Evolutionary conservation across 53 echinoderm and acorn worm genomes (phyloP).

Genomic region (Actinopyga echinites): DNA sequence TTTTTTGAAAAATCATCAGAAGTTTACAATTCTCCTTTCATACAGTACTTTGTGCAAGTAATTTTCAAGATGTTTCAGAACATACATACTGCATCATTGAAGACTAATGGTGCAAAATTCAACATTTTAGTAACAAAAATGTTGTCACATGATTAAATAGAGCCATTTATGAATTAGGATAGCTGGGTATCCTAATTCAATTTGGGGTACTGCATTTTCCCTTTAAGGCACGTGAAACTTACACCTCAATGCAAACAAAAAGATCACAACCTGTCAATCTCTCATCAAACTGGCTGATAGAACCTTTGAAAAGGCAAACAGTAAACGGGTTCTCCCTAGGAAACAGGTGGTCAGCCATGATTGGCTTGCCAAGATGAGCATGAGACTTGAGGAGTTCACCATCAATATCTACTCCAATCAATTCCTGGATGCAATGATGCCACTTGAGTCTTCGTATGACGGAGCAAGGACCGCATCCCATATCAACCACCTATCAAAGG

Average conservation of each 20-base stretch:
- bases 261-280: conserved; percentile 72
- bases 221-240: conserved; percentile 44
- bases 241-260: conserved; percentile 89
- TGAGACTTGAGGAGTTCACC: conserved; percentile 37
- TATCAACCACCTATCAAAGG: conserved; percentile 78
- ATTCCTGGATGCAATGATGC: conserved; percentile 60
- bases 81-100: too few species aligned
- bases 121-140: too few species aligned
- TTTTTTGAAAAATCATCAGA: too few species aligned
- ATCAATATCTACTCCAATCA: conserved; percentile 83
- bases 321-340: conserved; percentile 64
- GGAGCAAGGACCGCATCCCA: conserved; percentile 87
- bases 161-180: too few species aligned
- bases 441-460: conserved; percentile 74
- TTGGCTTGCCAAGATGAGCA: conserved; percentile 61
- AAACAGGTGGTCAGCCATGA: conserved; percentile 57
- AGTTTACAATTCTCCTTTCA: too few species aligned
- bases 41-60: too few species aligned
- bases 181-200: too few species aligned
- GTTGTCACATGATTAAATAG: too few species aligned
- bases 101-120: background rate
- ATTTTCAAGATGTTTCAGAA: too few species aligned
- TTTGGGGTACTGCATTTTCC: too few species aligned
- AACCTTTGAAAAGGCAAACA: conserved; percentile 71
- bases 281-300: conserved; percentile 67